phyloP scores from a whole-genome alignment of 2,113 vertebrate species.

The Prinia subflava region DNA sequence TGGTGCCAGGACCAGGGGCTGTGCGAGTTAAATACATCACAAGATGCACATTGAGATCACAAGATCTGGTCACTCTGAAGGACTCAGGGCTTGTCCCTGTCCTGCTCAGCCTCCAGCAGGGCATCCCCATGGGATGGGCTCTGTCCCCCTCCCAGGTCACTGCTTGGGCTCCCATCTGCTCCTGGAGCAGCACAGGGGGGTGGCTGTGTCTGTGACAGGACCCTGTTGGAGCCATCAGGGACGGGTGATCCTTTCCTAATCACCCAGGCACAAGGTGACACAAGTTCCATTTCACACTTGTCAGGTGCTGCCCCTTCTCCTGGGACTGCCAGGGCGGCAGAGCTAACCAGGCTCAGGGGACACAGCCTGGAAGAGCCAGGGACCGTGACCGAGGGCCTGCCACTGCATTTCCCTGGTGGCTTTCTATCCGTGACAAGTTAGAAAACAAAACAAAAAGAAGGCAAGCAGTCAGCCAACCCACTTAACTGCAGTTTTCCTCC shows the following conservation, averaged over 20 bases:
- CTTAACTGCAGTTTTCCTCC: slow-evolving; percentile 56
- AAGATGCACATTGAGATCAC: not conserved
- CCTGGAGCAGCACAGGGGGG: not conserved
- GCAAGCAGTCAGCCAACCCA: slow-evolving; percentile 47
- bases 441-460: slow-evolving; percentile 34
- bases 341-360: not conserved
- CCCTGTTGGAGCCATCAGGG: not conserved
- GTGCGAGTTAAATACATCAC: not conserved
- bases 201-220: not conserved
- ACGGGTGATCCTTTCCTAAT: not conserved
- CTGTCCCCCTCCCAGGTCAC: not conserved
- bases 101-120: not conserved
- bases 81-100: not conserved
- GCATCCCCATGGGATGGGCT: not conserved
- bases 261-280: not conserved
- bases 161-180: not conserved
- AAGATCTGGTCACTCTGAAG: not conserved
- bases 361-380: not conserved
- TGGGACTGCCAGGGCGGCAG: not conserved
- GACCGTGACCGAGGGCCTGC: not conserved
- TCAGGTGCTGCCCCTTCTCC: not conserved
- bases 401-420: not conserved
- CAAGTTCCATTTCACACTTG: not conserved
- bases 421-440: slow-evolving; percentile 15
- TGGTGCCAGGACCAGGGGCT: not conserved